A percentile compares a stretch with the other conserved stretches of the same genome.
phyloP scores from a whole-genome alignment of 2,797 vertebrate genomes.

The Crenichthys baileyi region DNA sequence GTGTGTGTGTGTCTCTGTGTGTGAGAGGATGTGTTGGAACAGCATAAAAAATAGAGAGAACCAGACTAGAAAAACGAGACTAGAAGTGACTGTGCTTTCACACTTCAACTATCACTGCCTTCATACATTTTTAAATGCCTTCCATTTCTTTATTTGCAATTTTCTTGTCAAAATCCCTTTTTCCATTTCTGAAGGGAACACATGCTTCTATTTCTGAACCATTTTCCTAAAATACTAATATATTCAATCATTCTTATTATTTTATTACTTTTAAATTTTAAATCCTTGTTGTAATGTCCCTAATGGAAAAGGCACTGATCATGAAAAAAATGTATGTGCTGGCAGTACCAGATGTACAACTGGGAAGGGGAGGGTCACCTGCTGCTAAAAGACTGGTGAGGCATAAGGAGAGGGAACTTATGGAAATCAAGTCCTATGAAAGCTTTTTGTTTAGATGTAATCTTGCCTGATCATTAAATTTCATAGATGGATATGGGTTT shows the following conservation, averaged over 20 bases:
- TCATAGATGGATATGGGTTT: conserved; percentile 1
- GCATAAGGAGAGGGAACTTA: conserved; percentile 31
- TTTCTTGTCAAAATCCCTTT: conserved; percentile 2
- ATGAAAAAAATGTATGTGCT: conserved; percentile 20
- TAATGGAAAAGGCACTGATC: conserved; percentile 10
- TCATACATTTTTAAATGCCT: background rate
- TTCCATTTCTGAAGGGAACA: background rate
- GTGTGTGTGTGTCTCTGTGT: background rate
- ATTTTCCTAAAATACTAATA: background rate
- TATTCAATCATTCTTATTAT: background rate
- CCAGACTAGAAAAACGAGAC: background rate
- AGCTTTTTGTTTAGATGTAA: conserved; percentile 19
- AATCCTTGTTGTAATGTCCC: background rate
- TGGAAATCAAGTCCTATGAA: conserved; percentile 31
- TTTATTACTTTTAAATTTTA: too few relatives aligned
- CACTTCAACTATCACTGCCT: background rate
- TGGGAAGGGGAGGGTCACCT: conserved; percentile 39
- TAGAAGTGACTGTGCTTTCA: background rate
- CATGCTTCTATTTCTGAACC: background rate
- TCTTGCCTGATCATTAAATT: conserved; percentile 19
- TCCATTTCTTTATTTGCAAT: background rate
- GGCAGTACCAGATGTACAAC: conserved; percentile 37
- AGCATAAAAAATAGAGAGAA: background rate
- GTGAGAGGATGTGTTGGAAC: background rate
- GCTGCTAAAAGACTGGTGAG: conserved; percentile 35